phyloP scores from a whole-genome alignment of 64 coral and sea anemone species.

The Porites australiensis region DNA sequence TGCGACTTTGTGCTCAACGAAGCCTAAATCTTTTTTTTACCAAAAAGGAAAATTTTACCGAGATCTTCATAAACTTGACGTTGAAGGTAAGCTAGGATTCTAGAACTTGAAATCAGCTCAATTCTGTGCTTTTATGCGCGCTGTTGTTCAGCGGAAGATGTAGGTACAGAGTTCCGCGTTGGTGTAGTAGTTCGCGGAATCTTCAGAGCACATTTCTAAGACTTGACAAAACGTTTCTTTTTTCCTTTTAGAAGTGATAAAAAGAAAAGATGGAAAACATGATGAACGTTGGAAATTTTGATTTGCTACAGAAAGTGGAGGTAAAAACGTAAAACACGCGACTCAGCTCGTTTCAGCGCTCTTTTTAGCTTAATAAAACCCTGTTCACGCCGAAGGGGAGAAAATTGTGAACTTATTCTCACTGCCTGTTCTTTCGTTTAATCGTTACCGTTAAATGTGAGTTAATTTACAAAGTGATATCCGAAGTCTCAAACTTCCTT shows the following conservation, averaged over 20 bases:
- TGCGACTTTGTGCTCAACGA: not conserved
- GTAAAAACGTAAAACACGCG: not conserved
- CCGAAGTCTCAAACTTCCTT: not conserved
- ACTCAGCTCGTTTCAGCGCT: not conserved
- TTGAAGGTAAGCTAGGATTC: not conserved
- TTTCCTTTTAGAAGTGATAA: not conserved
- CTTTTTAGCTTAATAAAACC: not conserved
- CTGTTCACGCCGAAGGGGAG: not conserved
- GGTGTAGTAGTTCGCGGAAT: not conserved
- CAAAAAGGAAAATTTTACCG: not conserved
- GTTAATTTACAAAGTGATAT: too few species aligned
- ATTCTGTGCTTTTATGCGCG: not conserved
- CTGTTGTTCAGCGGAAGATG: not conserved
- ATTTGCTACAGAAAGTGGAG: not conserved
- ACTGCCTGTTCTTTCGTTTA: too few species aligned
- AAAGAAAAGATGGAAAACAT: constrained; percentile 14
- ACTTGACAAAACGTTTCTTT: not conserved
- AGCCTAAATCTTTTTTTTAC: not conserved
- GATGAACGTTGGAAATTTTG: not conserved
- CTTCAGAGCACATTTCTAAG: too few species aligned
- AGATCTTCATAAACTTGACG: not conserved
- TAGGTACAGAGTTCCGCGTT: constrained; percentile 6
- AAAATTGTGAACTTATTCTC: not conserved
- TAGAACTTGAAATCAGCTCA: not conserved
- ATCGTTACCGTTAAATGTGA: too few species aligned